Evolutionary conservation across 2,888 invertebrate species (phyloP).

Genomic region (Beris chalybata): DNA sequence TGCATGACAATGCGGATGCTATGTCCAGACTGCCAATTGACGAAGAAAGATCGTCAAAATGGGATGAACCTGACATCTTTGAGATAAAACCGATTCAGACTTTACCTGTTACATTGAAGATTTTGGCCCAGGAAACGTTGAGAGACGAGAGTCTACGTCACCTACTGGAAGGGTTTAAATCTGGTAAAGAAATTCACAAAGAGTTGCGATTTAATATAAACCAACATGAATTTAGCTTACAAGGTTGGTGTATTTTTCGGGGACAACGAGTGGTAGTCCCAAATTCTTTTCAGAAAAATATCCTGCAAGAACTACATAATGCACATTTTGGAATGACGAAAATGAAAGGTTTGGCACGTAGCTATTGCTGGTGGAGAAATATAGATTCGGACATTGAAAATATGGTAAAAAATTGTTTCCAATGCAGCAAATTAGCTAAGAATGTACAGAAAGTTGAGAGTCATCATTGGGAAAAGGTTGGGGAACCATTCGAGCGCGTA

Average conservation of each 20-base stretch:
- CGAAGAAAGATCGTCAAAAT: not conserved
- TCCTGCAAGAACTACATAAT: conserved; percentile 21
- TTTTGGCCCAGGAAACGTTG: conserved; percentile 19
- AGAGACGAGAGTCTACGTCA: not conserved
- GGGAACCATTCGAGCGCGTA: conserved; percentile 40
- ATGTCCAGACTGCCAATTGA: conserved; percentile 32
- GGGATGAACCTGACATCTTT: conserved; percentile 32
- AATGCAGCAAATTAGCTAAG: conserved; percentile 29
- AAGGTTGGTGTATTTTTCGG: conserved; percentile 34
- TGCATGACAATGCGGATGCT: conserved; percentile 35
- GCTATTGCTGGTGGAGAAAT: conserved; percentile 41
- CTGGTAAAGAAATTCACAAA: not conserved
- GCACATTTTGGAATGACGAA: conserved; percentile 36
- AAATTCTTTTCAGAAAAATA: not conserved
- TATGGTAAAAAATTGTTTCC: conserved; percentile 33
- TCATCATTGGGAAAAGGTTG: conserved; percentile 39
- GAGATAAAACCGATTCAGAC: conserved; percentile 32
- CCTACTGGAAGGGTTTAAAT: not conserved
- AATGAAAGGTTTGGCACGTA: conserved; percentile 33
- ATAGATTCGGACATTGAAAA: conserved; percentile 39
- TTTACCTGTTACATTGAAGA: conserved; percentile 21
- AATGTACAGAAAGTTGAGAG: conserved; percentile 34
- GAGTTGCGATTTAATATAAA: not conserved
- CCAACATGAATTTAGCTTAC: conserved; percentile 37
- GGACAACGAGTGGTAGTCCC: conserved; percentile 2